Conservation (phyloP, 2,888 invertebrate species). For the Oconnorella tubifera region DNA sequence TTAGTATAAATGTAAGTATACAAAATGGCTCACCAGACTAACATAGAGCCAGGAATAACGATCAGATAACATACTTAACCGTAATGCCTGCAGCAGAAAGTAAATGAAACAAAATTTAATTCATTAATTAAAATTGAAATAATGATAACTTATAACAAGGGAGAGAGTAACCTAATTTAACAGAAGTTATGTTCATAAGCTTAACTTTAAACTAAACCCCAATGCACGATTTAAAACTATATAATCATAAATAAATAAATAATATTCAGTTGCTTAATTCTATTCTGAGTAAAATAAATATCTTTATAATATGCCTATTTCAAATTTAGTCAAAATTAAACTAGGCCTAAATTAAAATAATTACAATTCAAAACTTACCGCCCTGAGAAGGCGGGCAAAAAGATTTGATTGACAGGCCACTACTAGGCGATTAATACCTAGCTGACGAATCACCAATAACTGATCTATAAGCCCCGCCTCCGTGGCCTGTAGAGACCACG, state of each 20-base stretch:
- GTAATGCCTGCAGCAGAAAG: constrained; percentile 6
- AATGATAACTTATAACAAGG: not conserved
- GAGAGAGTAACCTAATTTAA: too few species aligned
- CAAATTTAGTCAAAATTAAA: not conserved
- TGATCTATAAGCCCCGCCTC: constrained; percentile 11
- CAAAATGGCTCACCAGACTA: constrained; percentile 4
- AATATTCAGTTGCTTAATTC: not conserved
- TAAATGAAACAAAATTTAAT: not conserved
- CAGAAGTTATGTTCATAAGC: too few species aligned
- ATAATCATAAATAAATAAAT: not conserved
- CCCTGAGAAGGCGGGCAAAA: not conserved
- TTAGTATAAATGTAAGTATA: too few species aligned
- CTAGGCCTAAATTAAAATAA: not conserved
- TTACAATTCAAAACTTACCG: not conserved
- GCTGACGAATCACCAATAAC: not conserved
- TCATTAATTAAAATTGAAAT: not conserved
- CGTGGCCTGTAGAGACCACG: constrained; percentile 4
- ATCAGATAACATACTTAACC: constrained; percentile 17
- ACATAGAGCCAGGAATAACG: constrained; percentile 14
- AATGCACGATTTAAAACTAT: not conserved
- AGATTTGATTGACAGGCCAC: not conserved
- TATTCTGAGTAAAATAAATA: not conserved
- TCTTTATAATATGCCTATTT: too few species aligned
- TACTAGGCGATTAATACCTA: not conserved
- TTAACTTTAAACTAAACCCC: too few species aligned